These are phyloP conservation scores for Rhinolophus sinicus DNA, from an alignment of 2,113 vertebrate species.

Conservation along the genomic window DNA sequence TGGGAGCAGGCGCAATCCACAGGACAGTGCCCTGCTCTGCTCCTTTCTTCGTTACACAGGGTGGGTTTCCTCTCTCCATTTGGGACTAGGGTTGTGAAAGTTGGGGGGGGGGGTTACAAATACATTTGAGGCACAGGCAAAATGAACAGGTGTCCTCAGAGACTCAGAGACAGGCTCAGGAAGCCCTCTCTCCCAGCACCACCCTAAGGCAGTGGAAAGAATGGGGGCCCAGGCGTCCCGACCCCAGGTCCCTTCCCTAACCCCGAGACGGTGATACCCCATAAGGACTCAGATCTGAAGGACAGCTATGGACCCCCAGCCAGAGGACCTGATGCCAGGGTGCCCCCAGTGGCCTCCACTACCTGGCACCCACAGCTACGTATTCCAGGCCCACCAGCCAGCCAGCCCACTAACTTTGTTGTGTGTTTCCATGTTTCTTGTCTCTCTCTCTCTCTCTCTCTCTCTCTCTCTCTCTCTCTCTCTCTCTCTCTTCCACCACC, in stretches of 20 bases:
- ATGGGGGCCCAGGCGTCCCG: neutral
- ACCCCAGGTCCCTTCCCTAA: neutral
- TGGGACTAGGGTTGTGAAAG: neutral
- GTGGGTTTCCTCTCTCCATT: neutral
- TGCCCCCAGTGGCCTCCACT: neutral
- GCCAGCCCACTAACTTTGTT: constrained; percentile 54
- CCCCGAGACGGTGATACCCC: neutral
- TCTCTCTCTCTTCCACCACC: neutral
- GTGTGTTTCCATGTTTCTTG: constrained; percentile 36
- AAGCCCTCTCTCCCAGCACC: neutral
- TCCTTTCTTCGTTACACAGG: neutral
- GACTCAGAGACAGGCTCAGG: neutral
- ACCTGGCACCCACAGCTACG: neutral
- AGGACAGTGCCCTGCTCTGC: neutral
- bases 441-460: neutral
- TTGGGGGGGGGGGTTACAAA: too few relatives aligned
- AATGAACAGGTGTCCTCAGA: neutral
- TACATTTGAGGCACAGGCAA: neutral
- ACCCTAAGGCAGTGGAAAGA: neutral
- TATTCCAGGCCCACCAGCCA: neutral
- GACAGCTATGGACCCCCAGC: too few relatives aligned
- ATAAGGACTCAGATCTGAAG: neutral
- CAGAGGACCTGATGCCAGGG: neutral
- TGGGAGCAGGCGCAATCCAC: neutral
- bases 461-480: neutral